Percentiles rank a stretch among this genome's conserved stretches.
Conservation (phyloP, 2,113 vertebrate genomes). For the Brachyistius frenatus region DNA sequence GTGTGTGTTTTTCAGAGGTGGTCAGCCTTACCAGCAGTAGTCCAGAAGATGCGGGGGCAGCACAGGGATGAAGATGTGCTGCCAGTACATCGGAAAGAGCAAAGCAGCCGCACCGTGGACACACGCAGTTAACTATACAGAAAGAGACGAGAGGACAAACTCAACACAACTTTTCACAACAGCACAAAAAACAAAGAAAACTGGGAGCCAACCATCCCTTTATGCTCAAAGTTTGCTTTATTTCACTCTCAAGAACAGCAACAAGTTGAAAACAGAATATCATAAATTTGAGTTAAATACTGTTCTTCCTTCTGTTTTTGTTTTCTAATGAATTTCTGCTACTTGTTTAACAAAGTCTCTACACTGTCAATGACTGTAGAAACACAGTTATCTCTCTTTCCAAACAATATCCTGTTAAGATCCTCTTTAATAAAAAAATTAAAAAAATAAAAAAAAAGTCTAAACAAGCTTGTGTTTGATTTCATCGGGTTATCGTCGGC, state of each 20-base stretch:
- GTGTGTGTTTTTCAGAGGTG: conserved; percentile 40
- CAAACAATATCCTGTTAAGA: no score
- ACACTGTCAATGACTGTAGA: neutral
- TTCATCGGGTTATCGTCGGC: conserved; percentile 11
- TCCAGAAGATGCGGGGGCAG: conserved; percentile 97
- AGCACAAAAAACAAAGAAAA: conserved; percentile 11
- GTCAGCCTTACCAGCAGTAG: conserved; percentile 95
- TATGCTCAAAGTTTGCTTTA: neutral
- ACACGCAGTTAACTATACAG: conserved; percentile 91
- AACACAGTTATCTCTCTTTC: neutral
- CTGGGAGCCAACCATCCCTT: neutral
- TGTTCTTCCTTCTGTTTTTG: neutral
- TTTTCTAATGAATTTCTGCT: conserved; percentile 1
- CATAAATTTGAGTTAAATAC: conserved; percentile 1
- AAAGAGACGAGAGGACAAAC: conserved; percentile 7
- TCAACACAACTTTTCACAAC: conserved; percentile 18
- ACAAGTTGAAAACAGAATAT: neutral
- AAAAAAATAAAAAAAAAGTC: no score
- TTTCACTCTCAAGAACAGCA: neutral
- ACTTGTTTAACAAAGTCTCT: conserved; percentile 3
- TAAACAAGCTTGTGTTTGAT: conserved; percentile 20
- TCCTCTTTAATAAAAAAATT: no score
- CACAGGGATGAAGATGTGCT: conserved; percentile 98
- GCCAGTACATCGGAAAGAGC: conserved; percentile 98
- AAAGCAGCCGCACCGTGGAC: conserved; percentile 94